Percentiles rank a stretch among this genome's conserved stretches.
phyloP scores from a whole-genome alignment of 2,888 invertebrate genomes.

The Eupithecia pulchellata region DNA sequence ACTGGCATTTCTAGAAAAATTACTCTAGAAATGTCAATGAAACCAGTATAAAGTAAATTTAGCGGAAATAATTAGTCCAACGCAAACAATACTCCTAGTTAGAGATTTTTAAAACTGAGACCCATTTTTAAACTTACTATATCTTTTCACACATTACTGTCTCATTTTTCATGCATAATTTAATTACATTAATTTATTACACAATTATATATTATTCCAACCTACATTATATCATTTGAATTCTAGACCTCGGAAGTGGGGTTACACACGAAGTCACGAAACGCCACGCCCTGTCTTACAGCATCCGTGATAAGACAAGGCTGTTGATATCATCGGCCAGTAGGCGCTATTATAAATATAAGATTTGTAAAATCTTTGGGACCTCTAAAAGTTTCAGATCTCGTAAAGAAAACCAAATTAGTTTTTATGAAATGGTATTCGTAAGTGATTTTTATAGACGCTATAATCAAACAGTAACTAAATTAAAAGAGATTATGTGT shows the following conservation, averaged over 20 bases:
- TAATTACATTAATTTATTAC: slow-evolving; percentile 31
- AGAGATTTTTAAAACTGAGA: too few relatives aligned
- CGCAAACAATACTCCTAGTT: too few relatives aligned
- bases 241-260: slow-evolving; percentile 76
- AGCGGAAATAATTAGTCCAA: background rate
- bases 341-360: background rate
- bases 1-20: too few relatives aligned
- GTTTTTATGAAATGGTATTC: background rate
- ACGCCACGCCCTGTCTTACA: slow-evolving; percentile 76
- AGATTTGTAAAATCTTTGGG: too few relatives aligned
- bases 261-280: slow-evolving; percentile 78
- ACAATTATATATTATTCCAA: slow-evolving; percentile 30
- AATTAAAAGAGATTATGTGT: too few relatives aligned
- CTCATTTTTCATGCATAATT: slow-evolving; percentile 1
- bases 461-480: background rate
- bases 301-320: slow-evolving; percentile 71
- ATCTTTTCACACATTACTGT: background rate
- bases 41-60: background rate
- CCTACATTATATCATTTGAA: slow-evolving; percentile 40
- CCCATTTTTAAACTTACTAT: background rate
- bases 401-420: too few relatives aligned
- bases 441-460: too few relatives aligned
- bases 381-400: too few relatives aligned
- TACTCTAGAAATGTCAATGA: too few relatives aligned
- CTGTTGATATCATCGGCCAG: slow-evolving; percentile 68